Evolutionary conservation across 2,797 vertebrate genomes (phyloP).

Genomic region (Geotrypetes seraphini): DNA sequence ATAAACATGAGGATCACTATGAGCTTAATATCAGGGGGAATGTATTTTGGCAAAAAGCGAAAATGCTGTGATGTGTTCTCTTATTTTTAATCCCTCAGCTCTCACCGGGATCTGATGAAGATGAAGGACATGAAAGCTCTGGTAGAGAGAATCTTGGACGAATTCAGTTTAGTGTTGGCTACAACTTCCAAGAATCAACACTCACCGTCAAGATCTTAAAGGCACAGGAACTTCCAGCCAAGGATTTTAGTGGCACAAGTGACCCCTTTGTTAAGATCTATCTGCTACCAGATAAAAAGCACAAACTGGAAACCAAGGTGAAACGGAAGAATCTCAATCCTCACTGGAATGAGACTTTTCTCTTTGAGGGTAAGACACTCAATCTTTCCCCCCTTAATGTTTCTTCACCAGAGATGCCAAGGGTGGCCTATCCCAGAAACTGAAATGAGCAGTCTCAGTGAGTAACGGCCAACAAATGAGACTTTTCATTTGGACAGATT

Average conservation of each 20-base stretch:
- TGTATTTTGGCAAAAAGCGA: too few relatives aligned
- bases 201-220: constrained; percentile 96
- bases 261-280: constrained; percentile 98
- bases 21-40: too few relatives aligned
- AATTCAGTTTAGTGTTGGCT: constrained; percentile 92
- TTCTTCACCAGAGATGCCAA: too few relatives aligned
- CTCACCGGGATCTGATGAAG: constrained; percentile 92
- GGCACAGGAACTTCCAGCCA: constrained; percentile 90
- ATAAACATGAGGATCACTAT: too few relatives aligned
- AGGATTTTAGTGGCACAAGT: constrained; percentile 96
- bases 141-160: constrained; percentile 82
- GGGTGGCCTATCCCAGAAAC: too few relatives aligned
- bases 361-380: constrained; percentile 82
- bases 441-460: too few relatives aligned
- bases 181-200: constrained; percentile 97
- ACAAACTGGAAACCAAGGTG: constrained; percentile 98
- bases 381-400: too few relatives aligned
- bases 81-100: constrained; percentile 43
- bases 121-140: constrained; percentile 74
- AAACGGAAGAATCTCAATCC: constrained; percentile 97
- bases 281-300: constrained; percentile 95
- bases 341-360: constrained; percentile 96
- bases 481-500: too few relatives aligned
- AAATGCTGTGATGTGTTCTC: neutral
- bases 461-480: too few relatives aligned